Conservation (phyloP, 2,888 invertebrate species). For the Leuctra nigra region DNA sequence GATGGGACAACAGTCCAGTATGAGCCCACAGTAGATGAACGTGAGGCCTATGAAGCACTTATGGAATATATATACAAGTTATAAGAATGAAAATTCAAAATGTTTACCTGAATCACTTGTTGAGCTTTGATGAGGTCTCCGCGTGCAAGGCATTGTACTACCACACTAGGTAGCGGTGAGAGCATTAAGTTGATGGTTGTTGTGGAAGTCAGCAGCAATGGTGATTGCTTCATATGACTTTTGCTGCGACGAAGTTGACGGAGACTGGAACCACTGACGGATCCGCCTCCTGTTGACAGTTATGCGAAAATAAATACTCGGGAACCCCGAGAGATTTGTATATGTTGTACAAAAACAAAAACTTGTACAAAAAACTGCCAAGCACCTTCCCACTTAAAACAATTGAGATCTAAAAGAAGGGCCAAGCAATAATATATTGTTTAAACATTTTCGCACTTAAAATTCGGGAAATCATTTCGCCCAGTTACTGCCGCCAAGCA, state of each 20-base stretch:
- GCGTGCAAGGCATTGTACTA: slow-evolving; percentile 67
- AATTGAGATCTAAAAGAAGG: too few relatives aligned
- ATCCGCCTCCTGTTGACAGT: background rate
- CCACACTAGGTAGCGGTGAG: slow-evolving; percentile 64
- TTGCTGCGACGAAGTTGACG: slow-evolving; percentile 12
- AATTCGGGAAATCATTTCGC: too few relatives aligned
- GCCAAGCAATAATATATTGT: too few relatives aligned
- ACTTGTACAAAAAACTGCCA: too few relatives aligned
- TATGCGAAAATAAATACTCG: too few relatives aligned
- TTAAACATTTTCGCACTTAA: too few relatives aligned
- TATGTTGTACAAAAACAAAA: too few relatives aligned
- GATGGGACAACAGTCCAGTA: slow-evolving; percentile 42
- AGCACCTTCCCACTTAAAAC: too few relatives aligned
- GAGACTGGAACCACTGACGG: slow-evolving; percentile 10
- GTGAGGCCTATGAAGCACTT: slow-evolving; percentile 34
- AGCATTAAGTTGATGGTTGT: slow-evolving; percentile 58
- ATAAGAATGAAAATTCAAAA: slow-evolving; percentile 21
- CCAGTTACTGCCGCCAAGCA: too few relatives aligned
- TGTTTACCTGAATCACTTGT: slow-evolving; percentile 69
- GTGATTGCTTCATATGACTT: background rate
- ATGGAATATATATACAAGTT: background rate
- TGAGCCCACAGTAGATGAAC: slow-evolving; percentile 49
- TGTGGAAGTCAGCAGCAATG: background rate
- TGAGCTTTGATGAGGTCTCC: slow-evolving; percentile 67
- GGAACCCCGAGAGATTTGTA: too few relatives aligned